Conservation (phyloP, 2,888 invertebrate genomes). For the Brachypalpus laphriformis region DNA sequence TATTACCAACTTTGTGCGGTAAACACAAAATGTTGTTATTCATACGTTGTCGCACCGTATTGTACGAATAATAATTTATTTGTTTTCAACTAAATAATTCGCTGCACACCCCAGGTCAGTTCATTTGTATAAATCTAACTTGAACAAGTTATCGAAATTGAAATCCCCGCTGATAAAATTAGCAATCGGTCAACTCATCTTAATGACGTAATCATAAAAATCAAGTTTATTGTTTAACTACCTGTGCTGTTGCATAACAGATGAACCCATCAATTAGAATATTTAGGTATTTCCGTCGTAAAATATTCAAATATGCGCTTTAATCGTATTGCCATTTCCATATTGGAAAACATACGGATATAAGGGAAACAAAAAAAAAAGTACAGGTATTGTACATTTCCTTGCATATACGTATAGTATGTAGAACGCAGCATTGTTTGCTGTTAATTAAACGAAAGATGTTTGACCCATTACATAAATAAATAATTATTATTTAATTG, state of each 20-base stretch:
- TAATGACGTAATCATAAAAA: not conserved
- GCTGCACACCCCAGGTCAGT: not conserved
- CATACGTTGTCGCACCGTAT: not conserved
- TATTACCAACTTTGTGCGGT: not conserved
- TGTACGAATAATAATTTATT: not conserved
- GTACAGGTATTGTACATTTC: too few species aligned
- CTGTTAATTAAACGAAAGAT: too few species aligned
- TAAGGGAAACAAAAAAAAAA: too few species aligned
- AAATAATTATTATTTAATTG: too few species aligned
- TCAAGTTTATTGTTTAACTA: not conserved
- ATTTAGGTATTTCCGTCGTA: not conserved
- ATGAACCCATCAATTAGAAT: not conserved
- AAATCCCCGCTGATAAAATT: not conserved
- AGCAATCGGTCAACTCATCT: not conserved
- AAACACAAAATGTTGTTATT: not conserved
- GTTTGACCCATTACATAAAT: too few species aligned
- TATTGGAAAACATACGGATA: not conserved
- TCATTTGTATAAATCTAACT: too few species aligned
- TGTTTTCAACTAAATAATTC: not conserved
- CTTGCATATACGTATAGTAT: too few species aligned
- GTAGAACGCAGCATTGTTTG: too few species aligned
- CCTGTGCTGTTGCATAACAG: not conserved
- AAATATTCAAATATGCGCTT: not conserved
- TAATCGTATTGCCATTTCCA: not conserved
- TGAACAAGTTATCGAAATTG: not conserved